Conservation (phyloP, 2,888 invertebrate genomes). For the Himalopsyche tibetana region DNA sequence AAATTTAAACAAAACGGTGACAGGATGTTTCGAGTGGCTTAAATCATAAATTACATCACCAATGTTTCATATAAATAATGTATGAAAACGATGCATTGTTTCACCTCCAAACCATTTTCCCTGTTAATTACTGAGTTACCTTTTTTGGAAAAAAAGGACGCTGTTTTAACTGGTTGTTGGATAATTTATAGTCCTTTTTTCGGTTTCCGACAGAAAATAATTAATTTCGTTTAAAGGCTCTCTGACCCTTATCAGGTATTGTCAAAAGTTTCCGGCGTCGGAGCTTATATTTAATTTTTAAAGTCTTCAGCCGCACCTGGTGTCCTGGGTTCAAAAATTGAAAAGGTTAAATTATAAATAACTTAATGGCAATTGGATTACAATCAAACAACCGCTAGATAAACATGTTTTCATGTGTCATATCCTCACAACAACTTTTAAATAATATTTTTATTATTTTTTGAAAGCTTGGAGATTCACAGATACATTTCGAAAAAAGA, state of each 20-base stretch:
- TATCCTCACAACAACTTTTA: too few species aligned
- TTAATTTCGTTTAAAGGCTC: slow-evolving; percentile 21
- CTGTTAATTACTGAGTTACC: slow-evolving; percentile 30
- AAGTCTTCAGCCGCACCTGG: slow-evolving; percentile 23
- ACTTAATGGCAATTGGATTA: background rate
- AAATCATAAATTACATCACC: slow-evolving; percentile 7
- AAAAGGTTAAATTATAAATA: slow-evolving; percentile 18
- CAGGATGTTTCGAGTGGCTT: background rate
- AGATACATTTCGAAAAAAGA: too few species aligned
- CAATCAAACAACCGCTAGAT: too few species aligned
- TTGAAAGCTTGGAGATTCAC: too few species aligned
- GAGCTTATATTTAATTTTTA: slow-evolving; percentile 21
- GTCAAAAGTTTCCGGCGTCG: slow-evolving; percentile 18
- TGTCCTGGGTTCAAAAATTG: slow-evolving; percentile 11
- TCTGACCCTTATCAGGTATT: slow-evolving; percentile 26
- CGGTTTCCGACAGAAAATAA: slow-evolving; percentile 30
- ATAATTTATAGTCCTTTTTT: slow-evolving; percentile 26
- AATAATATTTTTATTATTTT: too few species aligned
- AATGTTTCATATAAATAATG: background rate
- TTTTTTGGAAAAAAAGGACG: background rate
- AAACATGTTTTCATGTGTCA: too few species aligned
- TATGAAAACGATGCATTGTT: slow-evolving; percentile 30
- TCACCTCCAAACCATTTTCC: background rate
- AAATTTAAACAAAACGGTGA: background rate
- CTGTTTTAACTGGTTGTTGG: slow-evolving; percentile 15